Base-by-base conservation (phyloP, 2,113 vertebrate species). In the Paralichthys olivaceus region DNA sequence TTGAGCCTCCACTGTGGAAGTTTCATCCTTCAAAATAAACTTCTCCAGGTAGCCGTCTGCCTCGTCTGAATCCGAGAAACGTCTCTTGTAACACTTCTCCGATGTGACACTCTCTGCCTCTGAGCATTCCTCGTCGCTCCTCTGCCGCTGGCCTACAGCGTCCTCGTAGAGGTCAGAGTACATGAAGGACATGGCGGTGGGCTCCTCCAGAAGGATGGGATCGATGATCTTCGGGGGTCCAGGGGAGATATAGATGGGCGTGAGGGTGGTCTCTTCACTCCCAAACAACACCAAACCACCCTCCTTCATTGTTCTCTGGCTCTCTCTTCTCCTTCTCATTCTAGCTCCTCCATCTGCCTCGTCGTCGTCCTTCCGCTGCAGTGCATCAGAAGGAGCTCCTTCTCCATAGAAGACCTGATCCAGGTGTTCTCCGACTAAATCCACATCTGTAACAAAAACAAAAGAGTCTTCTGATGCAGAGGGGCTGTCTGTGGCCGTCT, bases 101-200 rank as follows among this genome's bases (percentile, higher is more conserved):
- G 96, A 96, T 70, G 92, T 86, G 43, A 94, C 86, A 23, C 95
- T 96, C 79, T 96, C 96, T 61, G 93, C 92, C 75, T 97, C 96
- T 2, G 96, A 96, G 55, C 61, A 80, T n/a, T 96, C 96, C 1
- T 87, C 91, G 7, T 94, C 94, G 4, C 93, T 93, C 72, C 90
- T 96, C 79, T 79, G 90, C 49, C 92, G 93, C 85, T 95, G 94
- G 75, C 95, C 96, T 19, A 92, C 53, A 63, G 95, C 95, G 75
- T 97, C 95, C 72, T 96, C 95, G 29, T 97, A 98, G 45, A 99
- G 95, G 83, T 99, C 97, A 49, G 95, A 94, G 81, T 98, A 97
- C 68, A 97, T 93, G 92, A 98, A 98, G 0, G 96, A 95, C 75
- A 97, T 93, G 80, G 97, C 97, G 11, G 96, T 94, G 66, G 96